phyloP scores from a whole-genome alignment of 2,888 invertebrate genomes.

The Campoplex nolae region DNA sequence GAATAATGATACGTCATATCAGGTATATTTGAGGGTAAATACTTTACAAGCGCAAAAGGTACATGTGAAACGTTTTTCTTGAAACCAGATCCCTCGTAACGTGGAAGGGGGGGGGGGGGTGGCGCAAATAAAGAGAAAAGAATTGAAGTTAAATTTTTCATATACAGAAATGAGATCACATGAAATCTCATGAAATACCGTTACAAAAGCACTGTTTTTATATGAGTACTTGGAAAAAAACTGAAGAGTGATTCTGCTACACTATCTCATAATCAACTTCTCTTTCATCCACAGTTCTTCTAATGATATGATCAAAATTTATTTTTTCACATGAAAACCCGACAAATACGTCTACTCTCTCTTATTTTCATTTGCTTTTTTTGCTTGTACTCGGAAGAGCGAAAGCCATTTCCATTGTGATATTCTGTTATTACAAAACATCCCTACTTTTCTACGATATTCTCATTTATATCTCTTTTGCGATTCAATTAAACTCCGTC shows the following conservation, averaged over 20 bases:
- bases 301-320: neutral
- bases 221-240: neutral
- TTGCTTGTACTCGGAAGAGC: neutral
- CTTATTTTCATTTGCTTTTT: neutral
- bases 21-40: neutral
- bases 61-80: neutral
- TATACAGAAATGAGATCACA: neutral
- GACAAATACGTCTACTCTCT: neutral
- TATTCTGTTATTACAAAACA: conserved; percentile 4
- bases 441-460: neutral
- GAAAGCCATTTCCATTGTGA: neutral
- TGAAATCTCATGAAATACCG: neutral
- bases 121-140: neutral
- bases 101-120: neutral
- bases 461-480: conserved; percentile 5
- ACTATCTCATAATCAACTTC: neutral
- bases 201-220: neutral
- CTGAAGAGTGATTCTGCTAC: neutral
- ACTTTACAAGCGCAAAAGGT: neutral
- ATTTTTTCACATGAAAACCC: neutral
- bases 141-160: neutral
- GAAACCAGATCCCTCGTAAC: neutral
- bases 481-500: conserved; percentile 2
- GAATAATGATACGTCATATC: conserved; percentile 3
- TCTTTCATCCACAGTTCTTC: neutral